Conservation (phyloP, 2,888 invertebrate genomes). For the Chrysolina oricalcia region DNA sequence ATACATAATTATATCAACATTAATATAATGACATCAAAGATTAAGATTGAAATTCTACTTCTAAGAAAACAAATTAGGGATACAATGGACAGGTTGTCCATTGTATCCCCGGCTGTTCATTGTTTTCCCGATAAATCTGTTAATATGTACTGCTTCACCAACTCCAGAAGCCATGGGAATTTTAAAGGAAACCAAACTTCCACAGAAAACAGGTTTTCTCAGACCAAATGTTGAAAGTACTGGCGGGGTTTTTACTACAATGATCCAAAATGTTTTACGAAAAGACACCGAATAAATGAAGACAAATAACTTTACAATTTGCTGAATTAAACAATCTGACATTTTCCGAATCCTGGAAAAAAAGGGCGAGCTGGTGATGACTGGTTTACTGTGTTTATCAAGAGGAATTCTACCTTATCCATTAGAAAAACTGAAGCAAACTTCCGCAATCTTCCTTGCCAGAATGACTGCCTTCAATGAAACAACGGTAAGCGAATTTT, state of each 20-base stretch:
- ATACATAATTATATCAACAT: too few species aligned
- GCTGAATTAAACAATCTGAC: slow-evolving; percentile 15
- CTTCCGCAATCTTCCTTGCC: slow-evolving; percentile 1
- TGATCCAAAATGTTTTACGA: slow-evolving; percentile 32
- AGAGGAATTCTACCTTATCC: slow-evolving; percentile 26
- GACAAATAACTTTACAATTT: slow-evolving; percentile 14
- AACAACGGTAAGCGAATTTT: slow-evolving; percentile 25
- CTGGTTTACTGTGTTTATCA: slow-evolving; percentile 41
- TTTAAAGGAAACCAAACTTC: slow-evolving; percentile 29
- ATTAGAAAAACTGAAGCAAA: slow-evolving; percentile 33
- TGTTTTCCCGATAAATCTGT: too few species aligned
- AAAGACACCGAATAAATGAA: slow-evolving; percentile 15
- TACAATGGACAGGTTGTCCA: too few species aligned
- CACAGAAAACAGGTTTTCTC: slow-evolving; percentile 30
- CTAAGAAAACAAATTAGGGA: too few species aligned
- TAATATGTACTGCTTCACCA: too few species aligned
- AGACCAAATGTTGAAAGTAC: slow-evolving; percentile 32
- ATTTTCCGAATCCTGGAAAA: slow-evolving; percentile 16
- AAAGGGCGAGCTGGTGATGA: slow-evolving; percentile 27
- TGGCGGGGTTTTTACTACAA: slow-evolving; percentile 23
- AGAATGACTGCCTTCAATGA: slow-evolving; percentile 17
- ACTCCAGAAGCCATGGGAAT: too few species aligned
- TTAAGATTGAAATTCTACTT: too few species aligned
- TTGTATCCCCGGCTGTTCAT: too few species aligned
- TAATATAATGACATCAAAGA: too few species aligned